These are phyloP conservation scores for Choloepus hoffmanni DNA, from an alignment of 2,113 vertebrate species.

Conservation along the genomic window DNA sequence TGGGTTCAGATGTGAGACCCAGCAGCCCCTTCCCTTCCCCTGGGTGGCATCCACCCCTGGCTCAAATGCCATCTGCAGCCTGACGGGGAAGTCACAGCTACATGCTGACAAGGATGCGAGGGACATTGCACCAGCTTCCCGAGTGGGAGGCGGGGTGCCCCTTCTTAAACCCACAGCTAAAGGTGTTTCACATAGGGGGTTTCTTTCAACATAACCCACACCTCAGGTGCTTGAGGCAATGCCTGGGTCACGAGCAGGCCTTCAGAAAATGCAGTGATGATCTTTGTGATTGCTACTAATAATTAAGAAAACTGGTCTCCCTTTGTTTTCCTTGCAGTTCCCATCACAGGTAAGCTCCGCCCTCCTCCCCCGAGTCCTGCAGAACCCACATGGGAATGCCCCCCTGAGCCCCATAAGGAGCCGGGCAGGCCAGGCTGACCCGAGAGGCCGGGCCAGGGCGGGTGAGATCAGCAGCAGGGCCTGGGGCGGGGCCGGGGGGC, in stretches of 20 bases:
- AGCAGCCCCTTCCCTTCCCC: background rate
- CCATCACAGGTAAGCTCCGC: background rate
- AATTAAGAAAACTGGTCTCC: background rate
- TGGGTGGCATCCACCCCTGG: accelerated
- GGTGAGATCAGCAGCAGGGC: background rate
- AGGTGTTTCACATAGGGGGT: background rate
- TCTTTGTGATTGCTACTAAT: background rate
- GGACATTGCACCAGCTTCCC: accelerated
- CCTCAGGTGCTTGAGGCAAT: background rate
- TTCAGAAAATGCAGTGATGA: accelerated
- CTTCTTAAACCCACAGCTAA: background rate
- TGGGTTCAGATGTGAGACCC: background rate
- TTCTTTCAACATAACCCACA: accelerated
- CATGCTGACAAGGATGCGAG: background rate
- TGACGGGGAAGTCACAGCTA: background rate
- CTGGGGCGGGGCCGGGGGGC: background rate
- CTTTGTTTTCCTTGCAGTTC: slow-evolving; percentile 23
- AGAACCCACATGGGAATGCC: background rate
- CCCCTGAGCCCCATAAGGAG: background rate
- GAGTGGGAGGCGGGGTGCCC: accelerated
- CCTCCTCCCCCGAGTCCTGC: background rate
- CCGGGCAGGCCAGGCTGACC: background rate
- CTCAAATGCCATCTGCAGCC: background rate
- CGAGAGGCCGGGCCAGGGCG: too few species aligned
- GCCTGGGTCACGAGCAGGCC: background rate